phyloP scores from a whole-genome alignment of 2,113 vertebrate species.

The Diphyllodes magnificus region DNA sequence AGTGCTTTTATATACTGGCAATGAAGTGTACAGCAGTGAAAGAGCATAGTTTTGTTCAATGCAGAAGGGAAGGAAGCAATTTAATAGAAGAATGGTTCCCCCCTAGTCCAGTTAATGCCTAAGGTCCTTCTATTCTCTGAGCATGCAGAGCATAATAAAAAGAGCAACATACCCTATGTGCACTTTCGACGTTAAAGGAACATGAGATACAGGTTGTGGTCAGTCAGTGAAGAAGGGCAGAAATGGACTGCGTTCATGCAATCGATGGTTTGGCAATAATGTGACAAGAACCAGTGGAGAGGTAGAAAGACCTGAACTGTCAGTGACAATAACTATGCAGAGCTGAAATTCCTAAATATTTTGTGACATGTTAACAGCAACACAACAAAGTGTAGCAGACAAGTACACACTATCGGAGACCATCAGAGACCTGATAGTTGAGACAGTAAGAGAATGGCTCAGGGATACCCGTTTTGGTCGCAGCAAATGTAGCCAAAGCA shows the following conservation, averaged over 20 bases:
- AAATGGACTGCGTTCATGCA: neutral
- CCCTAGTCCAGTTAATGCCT: neutral
- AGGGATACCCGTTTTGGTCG: neutral
- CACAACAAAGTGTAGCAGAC: neutral
- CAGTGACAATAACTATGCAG: neutral
- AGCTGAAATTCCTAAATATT: conserved; percentile 27
- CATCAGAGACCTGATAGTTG: neutral
- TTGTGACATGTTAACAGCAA: conserved; percentile 37
- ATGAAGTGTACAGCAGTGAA: neutral
- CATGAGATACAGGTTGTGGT: neutral
- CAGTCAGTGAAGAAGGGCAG: neutral
- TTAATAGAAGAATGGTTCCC: neutral
- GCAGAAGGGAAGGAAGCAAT: neutral
- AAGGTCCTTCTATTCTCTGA: neutral
- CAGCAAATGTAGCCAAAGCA: neutral
- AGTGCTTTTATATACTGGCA: neutral
- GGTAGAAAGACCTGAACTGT: conserved; percentile 35
- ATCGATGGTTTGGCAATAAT: neutral
- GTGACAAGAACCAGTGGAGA: neutral
- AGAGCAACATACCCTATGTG: neutral
- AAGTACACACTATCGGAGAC: neutral
- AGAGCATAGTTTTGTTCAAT: neutral
- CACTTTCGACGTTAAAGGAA: neutral
- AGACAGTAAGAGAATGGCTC: neutral
- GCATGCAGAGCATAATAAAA: neutral